Conservation (phyloP, 2,797 vertebrate species). For the Macrochelys suwanniensis region DNA sequence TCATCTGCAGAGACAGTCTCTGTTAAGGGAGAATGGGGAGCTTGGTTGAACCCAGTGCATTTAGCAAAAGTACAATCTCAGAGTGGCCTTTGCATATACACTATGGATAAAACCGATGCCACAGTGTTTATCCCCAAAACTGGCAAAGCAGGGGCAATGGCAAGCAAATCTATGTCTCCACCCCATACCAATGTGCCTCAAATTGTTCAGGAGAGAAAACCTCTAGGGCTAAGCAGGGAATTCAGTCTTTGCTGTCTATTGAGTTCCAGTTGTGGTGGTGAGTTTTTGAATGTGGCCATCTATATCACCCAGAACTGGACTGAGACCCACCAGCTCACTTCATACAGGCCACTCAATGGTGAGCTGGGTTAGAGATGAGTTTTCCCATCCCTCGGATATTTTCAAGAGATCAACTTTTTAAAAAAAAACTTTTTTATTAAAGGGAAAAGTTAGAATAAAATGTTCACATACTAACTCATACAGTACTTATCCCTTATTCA, state of each 20-base stretch:
- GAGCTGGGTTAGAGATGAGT: background rate
- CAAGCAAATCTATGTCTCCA: background rate
- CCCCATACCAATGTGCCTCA: background rate
- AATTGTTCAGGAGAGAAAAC: background rate
- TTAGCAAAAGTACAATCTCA: background rate
- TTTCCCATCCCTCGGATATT: background rate
- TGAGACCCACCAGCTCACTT: background rate
- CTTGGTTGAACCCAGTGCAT: background rate
- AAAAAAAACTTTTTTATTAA: background rate
- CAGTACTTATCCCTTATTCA: background rate
- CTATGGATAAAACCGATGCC: background rate
- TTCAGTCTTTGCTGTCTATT: background rate
- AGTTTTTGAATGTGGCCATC: background rate
- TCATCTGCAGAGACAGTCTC: constrained; percentile 44
- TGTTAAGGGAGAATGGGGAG: background rate
- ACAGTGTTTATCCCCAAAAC: background rate
- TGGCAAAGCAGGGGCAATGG: background rate
- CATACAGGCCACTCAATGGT: background rate
- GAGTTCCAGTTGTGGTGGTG: background rate
- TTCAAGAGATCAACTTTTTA: background rate
- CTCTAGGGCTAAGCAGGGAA: background rate
- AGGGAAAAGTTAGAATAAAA: background rate
- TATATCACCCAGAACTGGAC: background rate
- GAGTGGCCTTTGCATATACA: background rate
- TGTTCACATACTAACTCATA: background rate